These are phyloP conservation scores for Lycaon pictus DNA, from an alignment of 2,113 vertebrate genomes.

Conservation along the genomic window DNA sequence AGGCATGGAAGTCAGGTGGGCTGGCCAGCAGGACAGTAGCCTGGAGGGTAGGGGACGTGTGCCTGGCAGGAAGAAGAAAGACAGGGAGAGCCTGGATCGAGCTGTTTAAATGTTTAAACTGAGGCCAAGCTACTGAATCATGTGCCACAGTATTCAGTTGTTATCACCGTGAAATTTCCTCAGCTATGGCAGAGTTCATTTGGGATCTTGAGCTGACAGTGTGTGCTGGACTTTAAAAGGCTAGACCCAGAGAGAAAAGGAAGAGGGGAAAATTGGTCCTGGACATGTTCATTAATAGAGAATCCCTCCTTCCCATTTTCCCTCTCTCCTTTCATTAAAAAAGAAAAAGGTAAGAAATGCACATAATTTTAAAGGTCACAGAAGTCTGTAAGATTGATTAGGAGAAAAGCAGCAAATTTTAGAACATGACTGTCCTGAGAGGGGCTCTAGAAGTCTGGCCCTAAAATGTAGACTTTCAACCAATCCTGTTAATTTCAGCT, in stretches of 20 bases:
- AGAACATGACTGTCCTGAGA: neutral
- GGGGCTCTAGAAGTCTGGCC: neutral
- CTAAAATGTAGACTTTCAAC: neutral
- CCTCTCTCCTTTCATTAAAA: neutral
- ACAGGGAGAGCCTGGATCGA: neutral
- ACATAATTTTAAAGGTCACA: neutral
- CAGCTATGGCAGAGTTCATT: neutral
- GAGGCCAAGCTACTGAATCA: neutral
- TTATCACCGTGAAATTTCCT: neutral
- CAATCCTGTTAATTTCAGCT: neutral
- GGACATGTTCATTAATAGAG: neutral
- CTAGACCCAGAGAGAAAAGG: neutral
- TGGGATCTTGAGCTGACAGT: neutral
- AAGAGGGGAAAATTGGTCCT: neutral
- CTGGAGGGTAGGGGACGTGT: neutral
- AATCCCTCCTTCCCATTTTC: neutral
- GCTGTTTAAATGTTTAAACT: neutral
- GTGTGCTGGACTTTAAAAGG: neutral
- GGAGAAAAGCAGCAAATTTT: neutral
- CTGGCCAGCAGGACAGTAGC: neutral
- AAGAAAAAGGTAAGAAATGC: neutral
- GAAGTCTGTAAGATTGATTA: neutral
- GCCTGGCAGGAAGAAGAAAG: neutral
- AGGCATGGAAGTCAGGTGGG: neutral
- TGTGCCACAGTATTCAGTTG: accelerated